Evolutionary conservation across 2,113 vertebrate species (phyloP).

Genomic region (Upupa epops): DNA sequence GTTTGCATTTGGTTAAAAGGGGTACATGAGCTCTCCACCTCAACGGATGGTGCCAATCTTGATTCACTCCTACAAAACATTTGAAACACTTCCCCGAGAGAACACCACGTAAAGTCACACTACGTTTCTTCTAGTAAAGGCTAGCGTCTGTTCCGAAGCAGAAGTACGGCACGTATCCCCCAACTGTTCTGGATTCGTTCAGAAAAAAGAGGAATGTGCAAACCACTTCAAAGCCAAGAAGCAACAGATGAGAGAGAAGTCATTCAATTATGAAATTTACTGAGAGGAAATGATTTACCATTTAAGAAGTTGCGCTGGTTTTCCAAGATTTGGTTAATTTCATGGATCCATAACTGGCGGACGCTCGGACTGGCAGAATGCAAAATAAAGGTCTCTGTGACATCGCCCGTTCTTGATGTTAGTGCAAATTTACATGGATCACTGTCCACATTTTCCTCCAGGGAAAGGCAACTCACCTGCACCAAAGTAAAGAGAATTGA

Average conservation of each 20-base stretch:
- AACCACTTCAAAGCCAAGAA: constrained; percentile 26
- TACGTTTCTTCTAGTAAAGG: constrained; percentile 17
- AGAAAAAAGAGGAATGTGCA: neutral
- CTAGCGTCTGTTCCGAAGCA: constrained; percentile 50
- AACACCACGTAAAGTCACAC: constrained; percentile 40
- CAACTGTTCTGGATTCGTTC: constrained; percentile 25
- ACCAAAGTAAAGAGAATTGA: neutral
- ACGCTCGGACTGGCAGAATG: constrained; percentile 88
- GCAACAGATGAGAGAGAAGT: constrained; percentile 5
- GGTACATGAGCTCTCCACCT: neutral
- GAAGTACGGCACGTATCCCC: neutral
- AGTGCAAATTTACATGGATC: constrained; percentile 97
- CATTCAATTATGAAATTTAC: neutral
- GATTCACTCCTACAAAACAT: constrained; percentile 59
- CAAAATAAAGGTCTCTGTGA: constrained; percentile 86
- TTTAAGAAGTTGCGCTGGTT: constrained; percentile 99
- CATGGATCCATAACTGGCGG: constrained; percentile 91
- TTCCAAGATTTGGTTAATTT: constrained; percentile 98
- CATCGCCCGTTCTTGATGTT: constrained; percentile 88
- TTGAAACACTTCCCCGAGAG: constrained; percentile 48
- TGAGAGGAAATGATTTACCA: constrained; percentile 77
- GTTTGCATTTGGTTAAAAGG: neutral
- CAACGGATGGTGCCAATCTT: neutral
- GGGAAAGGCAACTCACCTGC: constrained; percentile 95
- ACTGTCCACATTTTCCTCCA: constrained; percentile 92